A percentile compares a stretch with the other conserved stretches of the same genome.
phyloP scores from a whole-genome alignment of 1,140 invertebrate genomes.

The Drosophila nikananu region DNA sequence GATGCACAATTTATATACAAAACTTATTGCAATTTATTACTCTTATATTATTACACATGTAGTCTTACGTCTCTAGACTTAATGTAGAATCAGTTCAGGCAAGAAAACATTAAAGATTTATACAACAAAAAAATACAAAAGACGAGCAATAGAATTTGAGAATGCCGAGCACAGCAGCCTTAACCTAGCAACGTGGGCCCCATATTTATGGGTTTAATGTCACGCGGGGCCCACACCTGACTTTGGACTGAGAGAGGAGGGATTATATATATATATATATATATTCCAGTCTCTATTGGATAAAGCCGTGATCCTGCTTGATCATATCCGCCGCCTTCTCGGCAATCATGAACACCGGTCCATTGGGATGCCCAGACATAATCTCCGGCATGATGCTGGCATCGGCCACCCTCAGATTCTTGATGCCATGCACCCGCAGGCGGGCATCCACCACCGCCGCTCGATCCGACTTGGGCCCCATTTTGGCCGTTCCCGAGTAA shows the following conservation, averaged over 20 bases:
- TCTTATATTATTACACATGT: neutral
- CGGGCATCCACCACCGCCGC: conserved; percentile 90
- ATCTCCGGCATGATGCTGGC: conserved; percentile 90
- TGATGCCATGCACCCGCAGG: conserved; percentile 89
- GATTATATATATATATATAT: no score
- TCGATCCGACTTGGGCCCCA: conserved; percentile 90
- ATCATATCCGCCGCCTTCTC: conserved; percentile 90
- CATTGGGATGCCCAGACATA: conserved; percentile 89
- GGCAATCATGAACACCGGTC: conserved; percentile 90
- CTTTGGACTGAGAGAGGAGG: conserved; percentile 30
- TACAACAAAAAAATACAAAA: conserved; percentile 2
- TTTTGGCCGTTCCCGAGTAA: conserved; percentile 93
- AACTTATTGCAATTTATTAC: conserved; percentile 51
- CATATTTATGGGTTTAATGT: conserved; percentile 6
- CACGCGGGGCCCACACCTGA: conserved; percentile 51
- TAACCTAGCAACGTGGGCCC: conserved; percentile 40
- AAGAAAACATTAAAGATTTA: conserved; percentile 18
- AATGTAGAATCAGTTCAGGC: conserved; percentile 73
- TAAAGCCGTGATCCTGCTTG: conserved; percentile 86
- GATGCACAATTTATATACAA: conserved; percentile 16
- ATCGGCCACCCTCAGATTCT: conserved; percentile 90
- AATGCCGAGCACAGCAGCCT: conserved; percentile 28
- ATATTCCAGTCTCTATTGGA: no score
- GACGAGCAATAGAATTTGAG: conserved; percentile 23
- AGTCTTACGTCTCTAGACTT: conserved; percentile 61